Evolutionary conservation across 2,113 vertebrate species (phyloP).

Genomic region (Petaurus breviceps): DNA sequence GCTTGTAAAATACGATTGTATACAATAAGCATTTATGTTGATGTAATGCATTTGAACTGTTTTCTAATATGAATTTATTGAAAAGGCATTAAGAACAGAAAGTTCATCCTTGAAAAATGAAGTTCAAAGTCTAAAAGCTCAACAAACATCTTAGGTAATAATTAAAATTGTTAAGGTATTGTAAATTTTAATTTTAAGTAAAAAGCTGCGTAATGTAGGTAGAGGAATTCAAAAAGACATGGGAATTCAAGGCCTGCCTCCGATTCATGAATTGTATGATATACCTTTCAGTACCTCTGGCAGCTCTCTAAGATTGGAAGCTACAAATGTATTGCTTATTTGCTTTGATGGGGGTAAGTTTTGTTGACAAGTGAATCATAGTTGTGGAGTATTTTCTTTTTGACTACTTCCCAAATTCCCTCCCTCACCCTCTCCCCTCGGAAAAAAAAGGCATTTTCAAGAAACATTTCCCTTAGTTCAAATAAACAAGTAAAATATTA

Average conservation of each 20-base stretch:
- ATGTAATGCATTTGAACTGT: slow-evolving; percentile 24
- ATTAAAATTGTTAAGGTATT: not conserved
- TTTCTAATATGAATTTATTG: slow-evolving; percentile 73
- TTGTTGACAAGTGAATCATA: not conserved
- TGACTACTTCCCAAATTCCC: not conserved
- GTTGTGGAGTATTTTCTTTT: not conserved
- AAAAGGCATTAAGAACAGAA: slow-evolving; percentile 88
- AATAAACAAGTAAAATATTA: not conserved
- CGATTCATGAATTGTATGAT: not conserved
- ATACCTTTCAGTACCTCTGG: too few relatives aligned
- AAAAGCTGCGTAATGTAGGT: not conserved
- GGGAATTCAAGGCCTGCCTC: not conserved
- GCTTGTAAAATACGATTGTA: slow-evolving; percentile 5
- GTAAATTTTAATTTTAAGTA: not conserved
- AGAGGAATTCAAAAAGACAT: not conserved
- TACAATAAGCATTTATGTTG: slow-evolving; percentile 56
- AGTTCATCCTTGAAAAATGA: slow-evolving; percentile 88
- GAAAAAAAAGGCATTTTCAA: not conserved
- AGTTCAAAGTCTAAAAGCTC: slow-evolving; percentile 87
- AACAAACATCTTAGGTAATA: slow-evolving; percentile 89
- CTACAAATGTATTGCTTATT: not conserved
- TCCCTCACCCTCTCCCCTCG: too few relatives aligned
- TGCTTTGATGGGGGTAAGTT: not conserved
- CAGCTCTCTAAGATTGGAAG: not conserved
- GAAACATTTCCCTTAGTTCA: not conserved